A percentile compares a stretch with the other conserved stretches of the same genome.
Conservation (phyloP, 1,140 invertebrate species). For the Pararge aegeria region DNA sequence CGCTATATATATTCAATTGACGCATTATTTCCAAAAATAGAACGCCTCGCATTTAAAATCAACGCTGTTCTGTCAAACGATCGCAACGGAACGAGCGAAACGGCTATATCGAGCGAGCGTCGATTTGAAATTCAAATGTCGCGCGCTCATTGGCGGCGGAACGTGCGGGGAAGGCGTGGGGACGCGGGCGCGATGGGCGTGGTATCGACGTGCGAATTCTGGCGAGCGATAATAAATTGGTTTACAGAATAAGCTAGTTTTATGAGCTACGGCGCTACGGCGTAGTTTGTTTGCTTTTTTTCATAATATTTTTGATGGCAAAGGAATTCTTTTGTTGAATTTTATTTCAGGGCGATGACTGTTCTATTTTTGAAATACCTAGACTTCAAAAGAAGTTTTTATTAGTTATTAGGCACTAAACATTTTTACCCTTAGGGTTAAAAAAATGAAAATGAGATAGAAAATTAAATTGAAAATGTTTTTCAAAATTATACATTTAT, state of each 20-base stretch:
- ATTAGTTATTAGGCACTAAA: too few relatives aligned
- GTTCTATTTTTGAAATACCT: neutral
- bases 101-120: slow-evolving; percentile 47
- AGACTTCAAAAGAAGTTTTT: too few relatives aligned
- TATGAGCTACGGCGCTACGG: slow-evolving; percentile 44
- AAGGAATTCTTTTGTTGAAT: too few relatives aligned
- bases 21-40: neutral
- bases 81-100: slow-evolving; percentile 47
- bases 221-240: slow-evolving; percentile 61
- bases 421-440: too few relatives aligned
- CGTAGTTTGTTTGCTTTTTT: neutral
- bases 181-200: slow-evolving; percentile 35
- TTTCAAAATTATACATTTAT: too few relatives aligned
- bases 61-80: neutral
- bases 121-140: slow-evolving; percentile 60
- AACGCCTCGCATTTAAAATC: neutral
- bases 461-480: too few relatives aligned
- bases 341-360: too few relatives aligned
- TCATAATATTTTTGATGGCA: neutral
- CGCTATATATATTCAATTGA: neutral
- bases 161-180: slow-evolving; percentile 49
- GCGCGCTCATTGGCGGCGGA: slow-evolving; percentile 49
- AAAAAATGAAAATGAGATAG: too few relatives aligned
- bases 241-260: slow-evolving; percentile 51
- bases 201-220: slow-evolving; percentile 57